These are phyloP conservation scores for Odocoileus virginianus DNA, from an alignment of 2,113 vertebrate species.

Conservation along the genomic window DNA sequence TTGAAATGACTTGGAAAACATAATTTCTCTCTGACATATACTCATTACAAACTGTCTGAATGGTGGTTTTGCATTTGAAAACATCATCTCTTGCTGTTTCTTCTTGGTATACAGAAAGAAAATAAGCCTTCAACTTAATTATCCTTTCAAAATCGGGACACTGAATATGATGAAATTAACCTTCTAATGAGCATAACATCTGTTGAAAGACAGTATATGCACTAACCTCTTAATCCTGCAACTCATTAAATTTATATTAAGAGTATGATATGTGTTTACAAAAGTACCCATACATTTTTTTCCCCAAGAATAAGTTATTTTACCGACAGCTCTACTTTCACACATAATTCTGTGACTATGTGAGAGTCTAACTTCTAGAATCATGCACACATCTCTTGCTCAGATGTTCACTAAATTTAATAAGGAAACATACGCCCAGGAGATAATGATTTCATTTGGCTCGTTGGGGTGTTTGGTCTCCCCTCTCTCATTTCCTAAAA, in stretches of 20 bases:
- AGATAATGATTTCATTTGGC: constrained; percentile 44
- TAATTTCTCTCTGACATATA: not conserved
- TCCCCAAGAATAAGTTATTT: not conserved
- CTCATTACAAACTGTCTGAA: not conserved
- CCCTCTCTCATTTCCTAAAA: constrained; percentile 28
- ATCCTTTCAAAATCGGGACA: not conserved
- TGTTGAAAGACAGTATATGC: not conserved
- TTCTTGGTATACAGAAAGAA: not conserved
- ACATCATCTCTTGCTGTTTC: not conserved
- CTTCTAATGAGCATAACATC: not conserved
- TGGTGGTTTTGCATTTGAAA: not conserved
- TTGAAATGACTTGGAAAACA: not conserved
- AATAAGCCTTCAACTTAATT: not conserved
- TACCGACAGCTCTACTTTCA: not conserved
- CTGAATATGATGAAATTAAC: not conserved
- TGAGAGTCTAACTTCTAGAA: constrained; percentile 15
- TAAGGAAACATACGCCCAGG: constrained; percentile 9
- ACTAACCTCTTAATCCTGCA: not conserved
- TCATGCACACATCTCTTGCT: not conserved
- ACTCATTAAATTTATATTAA: not conserved
- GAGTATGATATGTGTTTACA: not conserved
- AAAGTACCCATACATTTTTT: not conserved
- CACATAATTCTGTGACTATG: not conserved
- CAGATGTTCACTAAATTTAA: constrained; percentile 11
- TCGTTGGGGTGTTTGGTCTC: not conserved